These are phyloP conservation scores for Euzophera pinguis DNA, from an alignment of 2,888 invertebrate species.

Conservation along the genomic window DNA sequence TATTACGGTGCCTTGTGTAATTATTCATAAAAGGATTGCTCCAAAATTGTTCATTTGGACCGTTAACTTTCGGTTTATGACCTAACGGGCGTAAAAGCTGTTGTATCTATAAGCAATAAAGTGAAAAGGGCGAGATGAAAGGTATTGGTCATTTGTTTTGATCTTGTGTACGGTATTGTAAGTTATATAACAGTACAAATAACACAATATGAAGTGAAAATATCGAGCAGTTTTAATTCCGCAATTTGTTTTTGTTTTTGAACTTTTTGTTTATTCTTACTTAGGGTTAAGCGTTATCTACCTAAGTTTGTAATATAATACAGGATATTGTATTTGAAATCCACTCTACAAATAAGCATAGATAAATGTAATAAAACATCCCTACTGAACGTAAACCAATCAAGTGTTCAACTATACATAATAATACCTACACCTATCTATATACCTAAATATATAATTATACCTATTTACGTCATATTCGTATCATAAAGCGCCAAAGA, in stretches of 20 bases:
- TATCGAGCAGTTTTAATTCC: no score
- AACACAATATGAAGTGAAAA: neutral
- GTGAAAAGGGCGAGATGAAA: slow-evolving; percentile 32
- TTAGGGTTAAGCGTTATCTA: no score
- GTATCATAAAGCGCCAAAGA: no score
- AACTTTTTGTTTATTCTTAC: no score
- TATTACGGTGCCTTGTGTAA: slow-evolving; percentile 73
- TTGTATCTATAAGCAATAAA: slow-evolving; percentile 51
- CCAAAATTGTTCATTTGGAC: slow-evolving; percentile 63
- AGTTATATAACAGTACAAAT: neutral
- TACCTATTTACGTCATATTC: no score
- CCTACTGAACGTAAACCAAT: no score
- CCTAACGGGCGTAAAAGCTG: slow-evolving; percentile 35
- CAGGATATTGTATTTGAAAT: no score
- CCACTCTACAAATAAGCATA: no score
- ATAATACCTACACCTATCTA: no score
- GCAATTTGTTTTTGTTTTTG: neutral
- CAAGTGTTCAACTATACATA: no score
- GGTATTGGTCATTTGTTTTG: slow-evolving; percentile 22
- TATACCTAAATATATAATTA: no score
- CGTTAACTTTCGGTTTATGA: slow-evolving; percentile 55
- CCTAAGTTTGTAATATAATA: no score
- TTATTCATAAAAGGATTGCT: slow-evolving; percentile 71
- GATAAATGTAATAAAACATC: neutral
- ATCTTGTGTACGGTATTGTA: slow-evolving; percentile 7